Base-by-base conservation (phyloP, 2,888 invertebrate species). In the Himalopsyche japonica region DNA sequence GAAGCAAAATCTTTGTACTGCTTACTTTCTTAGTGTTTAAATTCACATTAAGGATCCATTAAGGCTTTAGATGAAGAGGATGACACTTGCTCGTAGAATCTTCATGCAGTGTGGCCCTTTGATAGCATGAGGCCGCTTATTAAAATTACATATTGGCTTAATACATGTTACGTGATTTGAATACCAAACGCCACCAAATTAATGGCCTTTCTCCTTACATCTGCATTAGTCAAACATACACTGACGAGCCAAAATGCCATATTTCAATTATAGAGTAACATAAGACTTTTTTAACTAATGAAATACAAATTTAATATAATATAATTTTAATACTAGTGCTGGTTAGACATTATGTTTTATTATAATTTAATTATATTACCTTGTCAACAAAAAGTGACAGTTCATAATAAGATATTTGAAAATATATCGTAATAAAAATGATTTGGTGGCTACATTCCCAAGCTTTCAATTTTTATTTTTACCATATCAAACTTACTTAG, bases 91-190 rank as follows among this genome's bases (percentile, higher is more conserved):
- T 37, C n/a, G 10, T 15, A 37, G 77, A 77, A 34, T 77, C 20
- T 27, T 27, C 15, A 70, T 20, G 27, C 70, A 70, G 70, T 70
- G 70, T 70, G 70, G 70, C 70, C 70, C 30, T 70, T 70, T 70
- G 20, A 70, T 70, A 30, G 30, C 27, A 70, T 27, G 77, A 77
- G 37, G 37, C 37, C 43, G 32, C 77, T 37, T 37, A 79, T 79
- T 79, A 79, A 79, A 79, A 47, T 79, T 79, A 79, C 79, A 47
- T 79, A 79, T 47, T 48, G 79, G 43, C 79, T 37, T 79, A 79
- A 79, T 79, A 47, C 27, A 18, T 30, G 79, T 48, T 47, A 47
- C 79, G 47, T 79, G 79, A 24, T 79, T 43, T 79, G 79, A 79
- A 27, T 79, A 47, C 48, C 30, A 79, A 79, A 78, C 43, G 10